Evolutionary conservation across 1,140 invertebrate genomes (phyloP).

Genomic region (Dreissena polymorpha): DNA sequence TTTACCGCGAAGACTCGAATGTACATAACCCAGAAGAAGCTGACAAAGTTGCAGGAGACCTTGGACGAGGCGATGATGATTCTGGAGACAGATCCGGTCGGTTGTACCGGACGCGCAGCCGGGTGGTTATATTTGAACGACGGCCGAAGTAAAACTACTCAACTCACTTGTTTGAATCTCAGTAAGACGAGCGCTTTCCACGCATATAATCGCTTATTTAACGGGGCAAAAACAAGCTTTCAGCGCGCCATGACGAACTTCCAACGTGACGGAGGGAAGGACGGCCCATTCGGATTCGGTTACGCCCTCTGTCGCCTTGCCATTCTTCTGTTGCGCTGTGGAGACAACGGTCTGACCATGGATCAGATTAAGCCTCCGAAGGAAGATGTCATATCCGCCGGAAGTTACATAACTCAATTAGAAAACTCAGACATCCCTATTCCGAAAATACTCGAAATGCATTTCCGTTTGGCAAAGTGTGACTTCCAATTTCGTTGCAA

Average conservation of each 20-base stretch:
- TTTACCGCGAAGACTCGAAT: slow-evolving; percentile 60
- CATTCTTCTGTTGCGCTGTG: slow-evolving; percentile 57
- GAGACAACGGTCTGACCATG: slow-evolving; percentile 60
- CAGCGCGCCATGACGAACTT: slow-evolving; percentile 52
- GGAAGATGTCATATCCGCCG: slow-evolving; percentile 46
- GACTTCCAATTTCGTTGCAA: slow-evolving; percentile 54
- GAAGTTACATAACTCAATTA: slow-evolving; percentile 42
- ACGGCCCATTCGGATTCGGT: slow-evolving; percentile 61
- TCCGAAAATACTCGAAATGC: slow-evolving; percentile 60
- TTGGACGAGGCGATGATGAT: slow-evolving; percentile 62
- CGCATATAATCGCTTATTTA: slow-evolving; percentile 33
- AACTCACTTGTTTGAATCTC: slow-evolving; percentile 58
- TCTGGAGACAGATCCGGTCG: slow-evolving; percentile 55
- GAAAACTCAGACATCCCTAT: slow-evolving; percentile 49
- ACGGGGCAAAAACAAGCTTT: slow-evolving; percentile 49
- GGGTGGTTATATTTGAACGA: slow-evolving; percentile 64
- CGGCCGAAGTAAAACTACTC: slow-evolving; percentile 55
- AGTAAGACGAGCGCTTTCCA: slow-evolving; percentile 12
- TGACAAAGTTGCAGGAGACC: slow-evolving; percentile 52
- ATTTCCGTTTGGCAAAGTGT: slow-evolving; percentile 60
- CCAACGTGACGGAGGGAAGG: slow-evolving; percentile 61
- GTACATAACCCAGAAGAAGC: slow-evolving; percentile 55
- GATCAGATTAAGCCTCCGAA: slow-evolving; percentile 11
- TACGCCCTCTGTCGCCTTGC: slow-evolving; percentile 60
- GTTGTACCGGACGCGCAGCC: slow-evolving; percentile 59